A percentile compares a stretch with the other conserved stretches of the same genome.
Evolutionary conservation across 1,140 invertebrate species (phyloP).

Genomic region (Sycophila sp.): DNA sequence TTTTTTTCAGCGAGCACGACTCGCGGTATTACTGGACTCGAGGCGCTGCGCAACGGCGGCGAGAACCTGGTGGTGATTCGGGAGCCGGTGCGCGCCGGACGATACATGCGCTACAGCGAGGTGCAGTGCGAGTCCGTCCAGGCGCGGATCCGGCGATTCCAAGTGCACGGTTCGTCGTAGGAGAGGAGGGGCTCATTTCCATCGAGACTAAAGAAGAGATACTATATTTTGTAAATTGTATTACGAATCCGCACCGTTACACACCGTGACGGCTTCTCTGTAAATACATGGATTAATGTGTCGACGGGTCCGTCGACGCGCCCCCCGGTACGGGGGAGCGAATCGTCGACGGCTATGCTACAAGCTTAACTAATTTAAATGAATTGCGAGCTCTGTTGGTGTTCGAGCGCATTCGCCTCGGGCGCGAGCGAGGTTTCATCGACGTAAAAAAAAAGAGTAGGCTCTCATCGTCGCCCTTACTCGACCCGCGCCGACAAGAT

Average conservation of each 20-base stretch:
- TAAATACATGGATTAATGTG: no score
- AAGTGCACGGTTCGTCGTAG: conserved; percentile 64
- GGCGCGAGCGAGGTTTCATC: conserved; percentile 5
- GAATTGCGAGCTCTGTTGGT: background rate
- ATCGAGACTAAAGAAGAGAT: background rate
- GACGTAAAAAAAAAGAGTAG: background rate
- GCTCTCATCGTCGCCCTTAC: no score
- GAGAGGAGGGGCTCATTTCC: no score
- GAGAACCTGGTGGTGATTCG: conserved; percentile 69
- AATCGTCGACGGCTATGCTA: background rate
- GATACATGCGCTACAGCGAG: conserved; percentile 67
- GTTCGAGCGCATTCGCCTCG: conserved; percentile 10
- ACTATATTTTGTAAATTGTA: conserved; percentile 25
- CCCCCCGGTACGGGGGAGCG: no score
- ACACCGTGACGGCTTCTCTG: background rate
- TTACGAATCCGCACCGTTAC: background rate
- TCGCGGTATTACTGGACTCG: conserved; percentile 54
- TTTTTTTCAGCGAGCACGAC: conserved; percentile 38
- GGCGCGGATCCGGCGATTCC: conserved; percentile 66
- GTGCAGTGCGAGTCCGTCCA: conserved; percentile 69
- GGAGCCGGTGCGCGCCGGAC: conserved; percentile 65
- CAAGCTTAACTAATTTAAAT: conserved; percentile 33
- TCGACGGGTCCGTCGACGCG: background rate
- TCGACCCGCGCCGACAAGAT: no score
- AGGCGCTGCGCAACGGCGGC: conserved; percentile 57